phyloP scores from a whole-genome alignment of 2,888 invertebrate genomes.

The Drosophila greeni region DNA sequence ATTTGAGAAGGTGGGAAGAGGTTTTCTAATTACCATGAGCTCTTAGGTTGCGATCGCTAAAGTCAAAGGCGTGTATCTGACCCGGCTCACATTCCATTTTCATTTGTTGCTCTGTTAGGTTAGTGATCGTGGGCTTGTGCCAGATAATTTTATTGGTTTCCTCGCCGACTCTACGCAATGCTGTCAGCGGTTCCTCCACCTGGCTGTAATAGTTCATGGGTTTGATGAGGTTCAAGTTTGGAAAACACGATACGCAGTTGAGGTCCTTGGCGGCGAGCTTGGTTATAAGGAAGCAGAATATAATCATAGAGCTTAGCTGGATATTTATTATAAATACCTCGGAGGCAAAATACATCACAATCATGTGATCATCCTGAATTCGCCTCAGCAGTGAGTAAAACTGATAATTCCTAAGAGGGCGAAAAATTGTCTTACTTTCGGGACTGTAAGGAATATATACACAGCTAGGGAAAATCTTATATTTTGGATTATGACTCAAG shows the following conservation, averaged over 20 bases:
- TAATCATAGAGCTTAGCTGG: accelerated
- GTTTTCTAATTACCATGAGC: conserved; percentile 46
- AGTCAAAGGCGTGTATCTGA: conserved; percentile 37
- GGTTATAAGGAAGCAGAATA: too few species aligned
- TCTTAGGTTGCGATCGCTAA: conserved; percentile 21
- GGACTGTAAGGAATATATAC: conserved; percentile 4
- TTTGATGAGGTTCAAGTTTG: conserved; percentile 21
- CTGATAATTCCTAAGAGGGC: conserved; percentile 5
- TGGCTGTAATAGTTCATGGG: conserved; percentile 47
- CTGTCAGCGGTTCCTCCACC: conserved; percentile 45
- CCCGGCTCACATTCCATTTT: conserved; percentile 28
- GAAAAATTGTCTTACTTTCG: conserved; percentile 29
- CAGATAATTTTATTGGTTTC: neutral
- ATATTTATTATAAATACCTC: conserved; percentile 25
- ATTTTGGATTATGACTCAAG: neutral
- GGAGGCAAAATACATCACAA: conserved; percentile 42
- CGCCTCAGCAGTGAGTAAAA: conserved; percentile 36
- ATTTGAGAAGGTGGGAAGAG: neutral
- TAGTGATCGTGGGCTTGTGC: neutral
- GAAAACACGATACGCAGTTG: conserved; percentile 51
- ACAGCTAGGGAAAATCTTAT: accelerated
- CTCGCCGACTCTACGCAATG: conserved; percentile 11
- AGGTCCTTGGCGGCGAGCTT: conserved; percentile 55
- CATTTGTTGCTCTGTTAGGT: neutral
- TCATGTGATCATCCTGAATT: conserved; percentile 38